A percentile compares a stretch with the other conserved stretches of the same genome.
These are phyloP conservation scores for Julus scandinavius DNA, from an alignment of 2,888 invertebrate genomes.

Conservation along the genomic window DNA sequence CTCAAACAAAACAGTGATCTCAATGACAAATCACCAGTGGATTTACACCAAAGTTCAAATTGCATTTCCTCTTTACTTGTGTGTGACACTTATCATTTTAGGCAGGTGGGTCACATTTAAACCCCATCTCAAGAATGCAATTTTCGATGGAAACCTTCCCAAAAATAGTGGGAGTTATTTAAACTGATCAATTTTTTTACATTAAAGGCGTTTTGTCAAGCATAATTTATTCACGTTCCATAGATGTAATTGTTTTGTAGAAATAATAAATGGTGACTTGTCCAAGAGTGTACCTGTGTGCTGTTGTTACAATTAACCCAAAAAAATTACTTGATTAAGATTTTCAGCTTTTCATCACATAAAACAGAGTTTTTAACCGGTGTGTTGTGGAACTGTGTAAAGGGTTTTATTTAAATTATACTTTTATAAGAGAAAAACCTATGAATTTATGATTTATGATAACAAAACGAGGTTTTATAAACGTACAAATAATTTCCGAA, in stretches of 20 bases:
- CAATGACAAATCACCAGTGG: not conserved
- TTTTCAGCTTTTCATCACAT: no score
- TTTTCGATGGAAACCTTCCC: no score
- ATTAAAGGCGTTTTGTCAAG: not conserved
- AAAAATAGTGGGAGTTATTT: not conserved
- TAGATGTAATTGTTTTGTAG: not conserved
- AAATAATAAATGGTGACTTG: conserved; percentile 1
- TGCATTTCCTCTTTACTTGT: not conserved
- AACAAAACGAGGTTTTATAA: no score
- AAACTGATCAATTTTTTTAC: not conserved
- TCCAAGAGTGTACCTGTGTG: not conserved
- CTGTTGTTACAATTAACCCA: not conserved
- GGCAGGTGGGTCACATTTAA: not conserved
- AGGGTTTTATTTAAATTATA: no score
- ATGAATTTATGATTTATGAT: no score
- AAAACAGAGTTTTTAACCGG: no score
- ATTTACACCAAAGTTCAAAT: not conserved
- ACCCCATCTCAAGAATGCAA: not conserved
- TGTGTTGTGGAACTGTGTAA: no score
- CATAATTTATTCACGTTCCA: not conserved
- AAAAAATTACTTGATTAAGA: no score
- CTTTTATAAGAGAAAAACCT: no score
- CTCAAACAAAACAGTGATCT: not conserved
- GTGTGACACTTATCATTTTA: not conserved
- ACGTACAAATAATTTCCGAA: no score